Evolutionary conservation across 1,140 invertebrate species (phyloP), one percentile per base, ranked within the genome.

Genomic region (Drosophila erecta): DNA sequence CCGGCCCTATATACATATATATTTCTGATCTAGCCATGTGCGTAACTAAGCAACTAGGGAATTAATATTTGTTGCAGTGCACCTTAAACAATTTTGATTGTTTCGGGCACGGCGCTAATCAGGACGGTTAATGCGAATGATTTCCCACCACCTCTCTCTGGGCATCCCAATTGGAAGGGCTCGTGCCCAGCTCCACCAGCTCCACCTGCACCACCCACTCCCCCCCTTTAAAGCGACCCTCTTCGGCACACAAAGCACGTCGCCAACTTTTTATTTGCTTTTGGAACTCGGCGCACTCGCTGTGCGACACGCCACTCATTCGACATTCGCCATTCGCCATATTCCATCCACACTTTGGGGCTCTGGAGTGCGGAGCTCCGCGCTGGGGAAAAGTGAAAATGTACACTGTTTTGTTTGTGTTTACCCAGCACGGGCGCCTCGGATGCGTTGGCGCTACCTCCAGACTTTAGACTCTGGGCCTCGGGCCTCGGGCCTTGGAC

Each of bases 251-350:
- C 84, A 77, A 64, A 65, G 76, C 84, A 87, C 79, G 84, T 87
- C 67, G 84, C 60, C 46, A 53, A 89, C 79, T 87, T 89, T 87
- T 86, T 87, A 87, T 89, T 87, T 87, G 57, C 79, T 72, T 87
- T 76, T 70, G 60, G 47, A 66, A 60, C 66, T 65, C 60, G 41
- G 53, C 62, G 47, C 51, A 51, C 49, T 46, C 66, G 61, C 11
- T 71, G 66, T 78, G 61, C 71, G 74, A 67, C 81, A 86, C 74
- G 57, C 64, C 15, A 41, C 41, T 12, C 27, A 27, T 58, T 12
- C 27, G 17, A 22, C n/a, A 56, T 30, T 41, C 33, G 33, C 35
- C 15, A 40, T 24, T 56, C 20, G 20, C 17, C 24, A 20, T 64
- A 64, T 65, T 65, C 64, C 60, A 41, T 15, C 27, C 41, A 30